Evolutionary conservation across 2,797 vertebrate genomes (phyloP).

Genomic region (Smutsia temminckii): DNA sequence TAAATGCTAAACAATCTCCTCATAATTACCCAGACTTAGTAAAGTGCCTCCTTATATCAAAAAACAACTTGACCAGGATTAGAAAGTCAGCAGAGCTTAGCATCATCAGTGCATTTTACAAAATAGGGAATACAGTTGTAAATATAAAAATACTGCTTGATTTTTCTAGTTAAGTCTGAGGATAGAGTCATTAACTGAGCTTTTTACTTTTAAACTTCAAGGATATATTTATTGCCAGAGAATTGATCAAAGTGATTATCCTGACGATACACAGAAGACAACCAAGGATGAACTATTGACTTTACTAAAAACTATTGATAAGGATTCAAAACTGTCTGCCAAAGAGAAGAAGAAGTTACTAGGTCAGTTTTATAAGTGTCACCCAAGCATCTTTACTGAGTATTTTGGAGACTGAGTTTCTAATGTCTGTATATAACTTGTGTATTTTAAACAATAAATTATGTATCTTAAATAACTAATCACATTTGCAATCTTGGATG

Average conservation of each 20-base stretch:
- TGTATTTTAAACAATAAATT: slow-evolving; percentile 67
- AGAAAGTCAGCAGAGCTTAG: slow-evolving; percentile 13
- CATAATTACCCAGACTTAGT: neutral
- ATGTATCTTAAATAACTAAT: slow-evolving; percentile 65
- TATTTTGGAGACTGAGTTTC: slow-evolving; percentile 94
- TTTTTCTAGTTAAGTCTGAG: slow-evolving; percentile 46
- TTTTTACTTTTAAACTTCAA: slow-evolving; percentile 79
- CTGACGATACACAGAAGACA: slow-evolving; percentile 87
- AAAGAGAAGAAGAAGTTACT: slow-evolving; percentile 94
- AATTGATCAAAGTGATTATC: slow-evolving; percentile 86
- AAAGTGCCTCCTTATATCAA: neutral
- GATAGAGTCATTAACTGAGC: slow-evolving; percentile 44
- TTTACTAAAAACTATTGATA: slow-evolving; percentile 91
- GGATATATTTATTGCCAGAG: slow-evolving; percentile 90
- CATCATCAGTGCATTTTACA: slow-evolving; percentile 4
- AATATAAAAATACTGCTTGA: neutral
- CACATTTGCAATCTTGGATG: slow-evolving; percentile 67
- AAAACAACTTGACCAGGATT: neutral
- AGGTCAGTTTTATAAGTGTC: slow-evolving; percentile 94
- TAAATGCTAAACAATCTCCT: slow-evolving; percentile 13
- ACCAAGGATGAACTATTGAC: slow-evolving; percentile 92
- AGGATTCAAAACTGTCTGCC: slow-evolving; percentile 90
- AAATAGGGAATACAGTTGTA: neutral
- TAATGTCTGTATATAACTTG: slow-evolving; percentile 83
- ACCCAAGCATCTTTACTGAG: slow-evolving; percentile 94